A percentile compares a stretch with the other conserved stretches of the same genome.
Evolutionary conservation across 2,888 invertebrate species (phyloP).

Genomic region (Matsumyia berberina): DNA sequence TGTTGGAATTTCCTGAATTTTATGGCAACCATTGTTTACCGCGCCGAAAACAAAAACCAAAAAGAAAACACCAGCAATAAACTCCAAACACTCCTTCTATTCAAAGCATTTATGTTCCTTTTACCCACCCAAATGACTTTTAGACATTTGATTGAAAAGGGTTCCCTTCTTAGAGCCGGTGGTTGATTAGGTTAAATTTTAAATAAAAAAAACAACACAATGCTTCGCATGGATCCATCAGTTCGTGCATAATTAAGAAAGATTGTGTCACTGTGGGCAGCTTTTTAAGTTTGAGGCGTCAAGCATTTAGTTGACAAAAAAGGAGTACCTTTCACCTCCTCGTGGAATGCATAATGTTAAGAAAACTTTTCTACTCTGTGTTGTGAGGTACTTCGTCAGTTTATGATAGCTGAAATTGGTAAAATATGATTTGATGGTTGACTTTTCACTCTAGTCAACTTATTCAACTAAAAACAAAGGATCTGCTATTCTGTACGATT

Average conservation of each 20-base stretch:
- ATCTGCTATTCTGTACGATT: too few relatives aligned
- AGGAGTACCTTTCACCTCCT: too few relatives aligned
- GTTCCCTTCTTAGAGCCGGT: conserved; percentile 50
- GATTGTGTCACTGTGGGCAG: conserved; percentile 42
- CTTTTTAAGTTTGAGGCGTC: background rate
- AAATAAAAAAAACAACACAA: conserved; percentile 11
- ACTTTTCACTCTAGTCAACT: too few relatives aligned
- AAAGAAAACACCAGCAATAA: conserved; percentile 1
- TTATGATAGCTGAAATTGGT: too few relatives aligned
- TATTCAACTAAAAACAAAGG: too few relatives aligned
- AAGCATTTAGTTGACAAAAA: conserved; percentile 36
- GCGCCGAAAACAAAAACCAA: conserved; percentile 14
- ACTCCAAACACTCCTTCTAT: conserved; percentile 36
- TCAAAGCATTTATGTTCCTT: conserved; percentile 42
- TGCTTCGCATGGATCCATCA: conserved; percentile 47
- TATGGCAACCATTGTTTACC: conserved; percentile 22
- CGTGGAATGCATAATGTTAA: too few relatives aligned
- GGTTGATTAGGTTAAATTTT: conserved; percentile 66
- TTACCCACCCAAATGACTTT: conserved; percentile 61
- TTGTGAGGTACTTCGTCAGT: too few relatives aligned
- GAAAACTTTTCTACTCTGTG: too few relatives aligned
- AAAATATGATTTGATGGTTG: too few relatives aligned
- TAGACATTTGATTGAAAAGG: conserved; percentile 70
- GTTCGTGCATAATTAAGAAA: conserved; percentile 23
- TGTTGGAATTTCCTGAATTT: conserved; percentile 30